phyloP scores from a whole-genome alignment of 2,888 invertebrate genomes.

The Chalcosyrphus nemorum region DNA sequence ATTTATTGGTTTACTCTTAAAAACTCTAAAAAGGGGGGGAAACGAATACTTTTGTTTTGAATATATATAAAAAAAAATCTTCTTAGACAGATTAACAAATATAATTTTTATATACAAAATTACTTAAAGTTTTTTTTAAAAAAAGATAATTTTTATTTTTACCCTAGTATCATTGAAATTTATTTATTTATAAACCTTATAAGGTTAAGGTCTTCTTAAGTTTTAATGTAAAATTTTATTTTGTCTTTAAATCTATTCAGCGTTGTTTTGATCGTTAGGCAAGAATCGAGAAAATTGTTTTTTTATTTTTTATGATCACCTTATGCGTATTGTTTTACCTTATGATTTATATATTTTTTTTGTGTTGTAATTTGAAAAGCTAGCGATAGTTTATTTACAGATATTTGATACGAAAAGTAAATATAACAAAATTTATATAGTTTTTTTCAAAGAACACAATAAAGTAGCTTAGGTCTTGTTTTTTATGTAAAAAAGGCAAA shows the following conservation, averaged over 20 bases:
- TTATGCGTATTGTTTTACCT: conserved; percentile 8
- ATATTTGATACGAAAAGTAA: not conserved
- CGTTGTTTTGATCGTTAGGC: conserved; percentile 64
- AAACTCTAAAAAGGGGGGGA: conserved; percentile 5
- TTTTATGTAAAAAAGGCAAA: conserved; percentile 23
- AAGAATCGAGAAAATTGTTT: conserved; percentile 41
- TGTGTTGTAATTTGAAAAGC: conserved; percentile 16
- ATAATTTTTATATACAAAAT: conserved; percentile 30
- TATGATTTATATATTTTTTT: not conserved
- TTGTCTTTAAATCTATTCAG: conserved; percentile 59
- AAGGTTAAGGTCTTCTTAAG: conserved; percentile 22
- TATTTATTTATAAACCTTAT: conserved; percentile 35
- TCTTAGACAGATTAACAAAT: conserved; percentile 27
- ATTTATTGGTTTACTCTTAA: conserved; percentile 25
- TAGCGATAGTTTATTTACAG: conserved; percentile 52
- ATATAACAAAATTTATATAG: not conserved
- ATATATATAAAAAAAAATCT: conserved; percentile 9
- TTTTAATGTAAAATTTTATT: conserved; percentile 41
- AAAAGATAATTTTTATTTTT: not conserved
- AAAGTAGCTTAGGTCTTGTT: not conserved
- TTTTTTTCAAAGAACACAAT: conserved; percentile 27
- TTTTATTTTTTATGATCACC: conserved; percentile 22
- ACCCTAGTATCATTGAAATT: conserved; percentile 37
- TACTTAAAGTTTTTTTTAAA: not conserved
- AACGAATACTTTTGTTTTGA: conserved; percentile 13